These are phyloP conservation scores for Cancer borealis DNA, from an alignment of 2,888 invertebrate genomes.

Conservation along the genomic window DNA sequence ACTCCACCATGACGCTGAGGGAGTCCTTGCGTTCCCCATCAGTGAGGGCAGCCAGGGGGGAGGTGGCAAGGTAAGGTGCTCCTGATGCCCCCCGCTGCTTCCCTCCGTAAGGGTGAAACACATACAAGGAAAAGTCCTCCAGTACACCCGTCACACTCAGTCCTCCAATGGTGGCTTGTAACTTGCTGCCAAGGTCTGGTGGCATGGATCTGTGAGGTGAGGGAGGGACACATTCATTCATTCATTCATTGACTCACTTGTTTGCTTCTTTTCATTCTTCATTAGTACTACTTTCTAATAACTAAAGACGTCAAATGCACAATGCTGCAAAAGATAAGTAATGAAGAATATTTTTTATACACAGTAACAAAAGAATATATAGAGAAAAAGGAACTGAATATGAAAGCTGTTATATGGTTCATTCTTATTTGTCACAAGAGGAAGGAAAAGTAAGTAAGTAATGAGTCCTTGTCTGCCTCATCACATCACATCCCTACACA, in stretches of 20 bases:
- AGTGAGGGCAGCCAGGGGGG: conserved; percentile 80
- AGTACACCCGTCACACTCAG: conserved; percentile 97
- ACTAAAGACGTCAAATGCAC: too few relatives aligned
- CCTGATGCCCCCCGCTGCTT: conserved; percentile 86
- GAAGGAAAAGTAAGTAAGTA: too few relatives aligned
- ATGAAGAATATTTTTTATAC: too few relatives aligned
- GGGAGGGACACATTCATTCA: not conserved
- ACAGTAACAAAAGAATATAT: too few relatives aligned
- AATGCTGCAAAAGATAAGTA: too few relatives aligned
- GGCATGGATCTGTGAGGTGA: conserved; percentile 62
- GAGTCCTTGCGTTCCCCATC: conserved; percentile 97
- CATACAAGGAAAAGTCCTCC: conserved; percentile 97
- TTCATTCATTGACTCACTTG: not conserved
- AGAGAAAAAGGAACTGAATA: too few relatives aligned
- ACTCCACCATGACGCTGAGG: conserved; percentile 96
- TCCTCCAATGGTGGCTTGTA: conserved; percentile 87
- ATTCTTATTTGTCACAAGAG: too few relatives aligned
- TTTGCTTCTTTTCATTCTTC: too few relatives aligned
- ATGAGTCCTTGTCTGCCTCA: too few relatives aligned
- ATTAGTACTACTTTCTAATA: too few relatives aligned
- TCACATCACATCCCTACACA: too few relatives aligned
- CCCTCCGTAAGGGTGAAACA: conserved; percentile 98
- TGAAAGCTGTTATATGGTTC: too few relatives aligned
- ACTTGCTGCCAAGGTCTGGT: conserved; percentile 62
- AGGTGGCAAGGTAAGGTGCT: conserved; percentile 57